Base-by-base conservation (phyloP, 1,140 invertebrate genomes). In the Dendrolimus kikuchii region DNA sequence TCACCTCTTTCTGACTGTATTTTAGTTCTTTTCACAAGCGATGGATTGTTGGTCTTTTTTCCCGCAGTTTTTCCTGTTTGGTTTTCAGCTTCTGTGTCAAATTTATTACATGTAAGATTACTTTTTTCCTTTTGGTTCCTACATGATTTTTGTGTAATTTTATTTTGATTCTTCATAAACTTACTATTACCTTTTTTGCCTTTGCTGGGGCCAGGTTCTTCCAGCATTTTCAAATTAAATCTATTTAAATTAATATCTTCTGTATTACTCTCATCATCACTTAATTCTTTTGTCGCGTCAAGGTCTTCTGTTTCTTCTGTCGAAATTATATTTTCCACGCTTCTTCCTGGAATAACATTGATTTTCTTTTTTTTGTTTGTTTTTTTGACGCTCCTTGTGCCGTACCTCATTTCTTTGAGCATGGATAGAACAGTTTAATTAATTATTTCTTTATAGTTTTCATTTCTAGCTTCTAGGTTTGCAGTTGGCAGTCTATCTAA, bases 381-480 rank as follows among this genome's bases (percentile, higher is more conserved):
- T 45, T 6, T 45, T 45, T 45, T n/a, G n/a, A 7, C 5, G 44
- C 44, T 52, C n/a, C 43, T 10, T 44, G 40, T 44, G 23, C 51
- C 43, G 38, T 46, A 46, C 37, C 43, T 52, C 43, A 46, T 46
- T 52, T 52, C 51, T 38, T 38, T 52, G 9, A 52, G 41, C 51
- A 52, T 46, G n/a, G 51, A 45, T 38, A 52, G 43, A 9, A 52
- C 43, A 5, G 51, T 46, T 9, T 36, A 2, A 46, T 52, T 43
- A 44, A 52, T 52, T n/a, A 5, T 42, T 23, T 51, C 50, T 51
- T 52, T 52, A 46, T n/a, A 52, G n/a, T 39, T n/a, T 46, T 45
- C 44, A 45, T 45, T 45, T 45, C 44, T 45, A 45, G 44, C 44
- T 45, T 45, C 44, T 9, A n/a, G n/a, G 23, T 45, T 45, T 45